Evolutionary conservation across 2,888 invertebrate species (phyloP).

Genomic region (Drosophila acutilabella): DNA sequence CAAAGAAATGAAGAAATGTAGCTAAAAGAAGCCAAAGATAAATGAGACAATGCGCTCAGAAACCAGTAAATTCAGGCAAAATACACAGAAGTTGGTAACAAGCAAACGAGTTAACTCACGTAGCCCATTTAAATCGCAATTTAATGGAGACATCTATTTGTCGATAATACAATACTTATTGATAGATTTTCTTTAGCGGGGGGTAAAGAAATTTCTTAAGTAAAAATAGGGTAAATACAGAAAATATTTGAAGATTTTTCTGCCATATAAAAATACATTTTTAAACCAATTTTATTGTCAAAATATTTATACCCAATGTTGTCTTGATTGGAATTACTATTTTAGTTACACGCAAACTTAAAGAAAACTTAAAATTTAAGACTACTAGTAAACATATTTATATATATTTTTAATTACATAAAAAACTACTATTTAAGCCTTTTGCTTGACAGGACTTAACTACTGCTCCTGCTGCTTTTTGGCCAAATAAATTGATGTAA

Average conservation of each 20-base stretch:
- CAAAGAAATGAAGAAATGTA: constrained; percentile 44
- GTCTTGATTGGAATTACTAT: too few species aligned
- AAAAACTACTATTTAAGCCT: background rate
- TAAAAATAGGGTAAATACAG: background rate
- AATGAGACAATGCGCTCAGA: constrained; percentile 63
- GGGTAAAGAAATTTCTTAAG: background rate
- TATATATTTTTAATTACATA: background rate
- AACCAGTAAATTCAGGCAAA: constrained; percentile 48
- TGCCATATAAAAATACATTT: too few species aligned
- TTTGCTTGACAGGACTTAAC: constrained; percentile 15
- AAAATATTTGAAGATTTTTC: too few species aligned
- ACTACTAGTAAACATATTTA: too few species aligned
- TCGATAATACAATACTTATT: constrained; percentile 54
- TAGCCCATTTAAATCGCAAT: constrained; percentile 67
- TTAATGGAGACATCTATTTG: constrained; percentile 66
- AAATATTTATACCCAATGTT: too few species aligned
- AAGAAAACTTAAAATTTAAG: too few species aligned
- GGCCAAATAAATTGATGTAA: constrained; percentile 24
- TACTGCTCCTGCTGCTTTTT: background rate
- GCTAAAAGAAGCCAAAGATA: constrained; percentile 5
- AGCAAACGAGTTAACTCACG: constrained; percentile 51
- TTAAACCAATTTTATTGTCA: too few species aligned
- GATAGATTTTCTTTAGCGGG: constrained; percentile 1
- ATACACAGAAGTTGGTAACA: constrained; percentile 34
- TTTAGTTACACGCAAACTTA: too few species aligned